phyloP scores from a whole-genome alignment of 2,113 vertebrate genomes.

The Desmodus rotundus region DNA sequence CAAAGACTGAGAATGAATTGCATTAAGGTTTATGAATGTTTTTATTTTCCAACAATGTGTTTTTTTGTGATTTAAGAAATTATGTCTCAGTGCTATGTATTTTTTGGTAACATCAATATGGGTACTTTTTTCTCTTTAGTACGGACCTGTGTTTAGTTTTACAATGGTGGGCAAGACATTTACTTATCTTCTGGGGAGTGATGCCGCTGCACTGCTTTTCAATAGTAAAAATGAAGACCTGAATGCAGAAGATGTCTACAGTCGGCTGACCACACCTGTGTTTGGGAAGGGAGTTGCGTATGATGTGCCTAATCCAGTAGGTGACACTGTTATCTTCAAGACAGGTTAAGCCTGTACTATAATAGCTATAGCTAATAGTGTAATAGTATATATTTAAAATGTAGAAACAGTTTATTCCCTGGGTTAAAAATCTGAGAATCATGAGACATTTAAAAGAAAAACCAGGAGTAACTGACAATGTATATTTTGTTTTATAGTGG shows the following conservation, averaged over 20 bases:
- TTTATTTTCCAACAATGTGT: background rate
- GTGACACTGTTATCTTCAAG: constrained; percentile 57
- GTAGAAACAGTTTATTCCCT: background rate
- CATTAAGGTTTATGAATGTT: background rate
- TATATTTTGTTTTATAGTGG: background rate
- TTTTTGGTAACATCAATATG: background rate
- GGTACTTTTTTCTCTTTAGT: constrained; percentile 80
- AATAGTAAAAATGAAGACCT: constrained; percentile 98
- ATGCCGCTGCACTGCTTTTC: constrained; percentile 94
- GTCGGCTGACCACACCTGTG: constrained; percentile 93
- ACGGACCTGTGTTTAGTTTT: constrained; percentile 97
- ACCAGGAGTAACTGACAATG: background rate
- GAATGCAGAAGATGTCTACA: constrained; percentile 97
- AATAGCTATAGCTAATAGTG: background rate
- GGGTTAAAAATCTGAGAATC: background rate
- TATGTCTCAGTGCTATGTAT: background rate
- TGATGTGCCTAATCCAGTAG: constrained; percentile 92
- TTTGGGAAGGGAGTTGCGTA: constrained; percentile 98
- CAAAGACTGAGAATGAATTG: background rate
- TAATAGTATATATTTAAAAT: background rate
- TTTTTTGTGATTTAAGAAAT: background rate
- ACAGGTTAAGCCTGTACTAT: background rate
- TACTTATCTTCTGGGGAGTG: constrained; percentile 95
- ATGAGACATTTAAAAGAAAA: background rate
- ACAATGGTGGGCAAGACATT: constrained; percentile 98